Evolutionary conservation across 2,797 vertebrate species (phyloP).

Genomic region (Acridotheres tristis): DNA sequence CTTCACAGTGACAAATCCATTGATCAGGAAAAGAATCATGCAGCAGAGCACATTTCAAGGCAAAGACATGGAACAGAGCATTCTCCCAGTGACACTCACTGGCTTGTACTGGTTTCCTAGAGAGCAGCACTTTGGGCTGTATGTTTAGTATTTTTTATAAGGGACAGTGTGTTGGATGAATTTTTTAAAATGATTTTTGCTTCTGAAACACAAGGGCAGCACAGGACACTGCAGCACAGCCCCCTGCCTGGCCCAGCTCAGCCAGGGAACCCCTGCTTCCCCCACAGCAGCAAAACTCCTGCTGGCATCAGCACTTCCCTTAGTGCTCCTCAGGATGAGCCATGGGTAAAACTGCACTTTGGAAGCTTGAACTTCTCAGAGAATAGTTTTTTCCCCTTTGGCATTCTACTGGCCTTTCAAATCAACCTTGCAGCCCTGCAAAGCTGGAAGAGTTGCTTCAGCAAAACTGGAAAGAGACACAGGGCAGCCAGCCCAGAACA

Average conservation of each 20-base stretch:
- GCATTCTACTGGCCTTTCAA: background rate
- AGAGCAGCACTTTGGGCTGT: accelerated
- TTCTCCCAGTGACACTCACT: background rate
- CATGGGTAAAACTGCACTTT: background rate
- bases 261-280: background rate
- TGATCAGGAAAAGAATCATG: background rate
- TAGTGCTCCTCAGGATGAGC: background rate
- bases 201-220: background rate
- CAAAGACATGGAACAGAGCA: background rate
- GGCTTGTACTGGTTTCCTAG: background rate
- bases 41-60: background rate
- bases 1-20: background rate
- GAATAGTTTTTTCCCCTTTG: background rate
- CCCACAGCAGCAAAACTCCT: background rate
- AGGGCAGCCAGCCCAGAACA: background rate
- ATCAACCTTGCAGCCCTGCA: background rate
- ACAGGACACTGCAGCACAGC: background rate
- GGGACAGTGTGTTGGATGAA: background rate
- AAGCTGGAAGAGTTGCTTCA: background rate
- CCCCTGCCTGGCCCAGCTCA: background rate
- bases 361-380: background rate
- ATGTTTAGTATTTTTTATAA: background rate
- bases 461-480: background rate
- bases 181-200: background rate
- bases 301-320: background rate